Evolutionary conservation across 2,888 invertebrate species (phyloP), one percentile per base, ranked within the genome.

Genomic region (Acronicta aceris): DNA sequence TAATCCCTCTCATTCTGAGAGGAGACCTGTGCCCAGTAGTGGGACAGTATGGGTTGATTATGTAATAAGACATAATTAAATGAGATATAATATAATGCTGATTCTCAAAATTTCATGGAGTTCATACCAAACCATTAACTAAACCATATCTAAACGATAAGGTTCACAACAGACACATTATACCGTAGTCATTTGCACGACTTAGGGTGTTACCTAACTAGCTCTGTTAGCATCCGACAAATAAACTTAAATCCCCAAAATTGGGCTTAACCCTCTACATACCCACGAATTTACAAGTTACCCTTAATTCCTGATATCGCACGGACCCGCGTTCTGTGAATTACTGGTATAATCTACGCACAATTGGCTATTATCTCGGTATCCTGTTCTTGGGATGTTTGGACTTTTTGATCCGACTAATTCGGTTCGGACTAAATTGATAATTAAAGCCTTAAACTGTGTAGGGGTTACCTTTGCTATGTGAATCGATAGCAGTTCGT

Each of bases 401-500:
- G 80, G 79, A 82, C 79, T 87, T 86, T 87, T 87, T 84, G 83
- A 86, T 87, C 85, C 85, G 74, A 65, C 71, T 86, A 70, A 69
- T 50, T 53, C 62, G 65, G 65, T 73, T 45, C 59, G 71, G 78
- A 79, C 77, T 76, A 67, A 70, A 78, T 82, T 82, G 82, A 81
- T 85, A 83, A 85, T 84, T 79, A 82, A 81, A 65, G 70, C 56
- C 59, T 63, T 76, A 43, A 54, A 56, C 58, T n/a, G n/a, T n/a
- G 21, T 27, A 48, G 43, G 56, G 62, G 49, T 64, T 71, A 74
- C 66, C 73, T 77, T 79, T 76, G 81, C 78, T 76, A 71, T 56
- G 59, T 64, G 68, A 72, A 72, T 71, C 61, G 65, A 76, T 74
- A 70, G 53, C 46, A 49, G 41, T 64, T 47, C 56, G 68, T 46